A percentile compares a stretch with the other conserved stretches of the same genome.
Evolutionary conservation across 2,113 vertebrate species (phyloP).

Genomic region (Podarcis cretensis): DNA sequence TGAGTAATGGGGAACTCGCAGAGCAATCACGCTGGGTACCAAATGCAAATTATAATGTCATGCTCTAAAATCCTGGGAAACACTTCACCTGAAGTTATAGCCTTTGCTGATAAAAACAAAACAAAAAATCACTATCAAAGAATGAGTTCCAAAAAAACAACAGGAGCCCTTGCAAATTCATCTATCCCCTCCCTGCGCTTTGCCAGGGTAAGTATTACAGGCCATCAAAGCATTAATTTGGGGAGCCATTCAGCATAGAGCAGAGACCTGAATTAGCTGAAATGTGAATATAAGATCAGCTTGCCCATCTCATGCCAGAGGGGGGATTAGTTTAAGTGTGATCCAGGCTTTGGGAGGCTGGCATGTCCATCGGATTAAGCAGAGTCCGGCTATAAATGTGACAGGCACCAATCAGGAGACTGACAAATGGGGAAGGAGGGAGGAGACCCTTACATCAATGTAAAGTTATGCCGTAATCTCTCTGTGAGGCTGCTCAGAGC

Average conservation of each 20-base stretch:
- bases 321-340: constrained; percentile 26
- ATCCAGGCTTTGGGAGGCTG: constrained; percentile 35
- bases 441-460: background rate
- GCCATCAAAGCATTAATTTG: background rate
- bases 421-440: background rate
- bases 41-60: constrained; percentile 36
- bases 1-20: constrained; percentile 8
- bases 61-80: constrained; percentile 11
- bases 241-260: accelerated
- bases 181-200: background rate
- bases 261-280: background rate
- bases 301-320: constrained; percentile 21
- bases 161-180: background rate
- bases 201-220: background rate
- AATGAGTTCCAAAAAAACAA: constrained; percentile 16
- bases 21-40: background rate
- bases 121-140: background rate
- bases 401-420: constrained; percentile 10
- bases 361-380: constrained; percentile 34
- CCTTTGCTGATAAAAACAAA: constrained; percentile 16
- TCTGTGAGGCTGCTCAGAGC: accelerated
- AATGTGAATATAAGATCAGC: background rate
- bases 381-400: background rate
- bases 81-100: accelerated
- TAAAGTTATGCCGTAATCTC: constrained; percentile 28